phyloP scores from a whole-genome alignment of 2,797 vertebrate genomes.

The Eupleurogrammus muticus region DNA sequence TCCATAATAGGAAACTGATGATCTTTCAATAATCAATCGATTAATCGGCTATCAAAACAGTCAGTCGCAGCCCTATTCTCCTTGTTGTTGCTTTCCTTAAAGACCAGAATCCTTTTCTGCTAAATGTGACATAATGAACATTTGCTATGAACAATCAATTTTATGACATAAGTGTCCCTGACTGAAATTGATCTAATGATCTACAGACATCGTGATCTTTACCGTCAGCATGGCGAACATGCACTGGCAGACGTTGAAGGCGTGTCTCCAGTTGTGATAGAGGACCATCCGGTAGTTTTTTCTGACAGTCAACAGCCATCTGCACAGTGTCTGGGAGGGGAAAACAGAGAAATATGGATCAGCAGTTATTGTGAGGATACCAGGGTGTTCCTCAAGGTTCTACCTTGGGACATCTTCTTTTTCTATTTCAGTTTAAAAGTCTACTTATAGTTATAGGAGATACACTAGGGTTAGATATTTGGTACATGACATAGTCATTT shows the following conservation, averaged over 20 bases:
- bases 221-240: conserved; percentile 99
- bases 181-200: background rate
- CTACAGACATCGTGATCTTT: conserved; percentile 49
- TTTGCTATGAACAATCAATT: conserved; percentile 6
- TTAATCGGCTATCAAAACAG: no score
- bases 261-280: conserved; percentile 99
- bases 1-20: no score
- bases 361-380: conserved; percentile 25
- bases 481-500: no score
- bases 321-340: conserved; percentile 92
- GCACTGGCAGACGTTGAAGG: conserved; percentile 98
- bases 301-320: conserved; percentile 98
- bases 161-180: background rate
- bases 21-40: no score
- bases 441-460: no score
- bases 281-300: conserved; percentile 99
- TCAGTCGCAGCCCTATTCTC: no score
- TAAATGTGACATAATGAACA: background rate
- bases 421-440: no score
- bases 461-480: no score
- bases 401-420: no score
- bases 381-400: background rate
- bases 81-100: background rate
- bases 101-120: background rate
- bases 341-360: conserved; percentile 49